Evolutionary conservation across 2,888 invertebrate species (phyloP).

Genomic region (Globia sparganii): DNA sequence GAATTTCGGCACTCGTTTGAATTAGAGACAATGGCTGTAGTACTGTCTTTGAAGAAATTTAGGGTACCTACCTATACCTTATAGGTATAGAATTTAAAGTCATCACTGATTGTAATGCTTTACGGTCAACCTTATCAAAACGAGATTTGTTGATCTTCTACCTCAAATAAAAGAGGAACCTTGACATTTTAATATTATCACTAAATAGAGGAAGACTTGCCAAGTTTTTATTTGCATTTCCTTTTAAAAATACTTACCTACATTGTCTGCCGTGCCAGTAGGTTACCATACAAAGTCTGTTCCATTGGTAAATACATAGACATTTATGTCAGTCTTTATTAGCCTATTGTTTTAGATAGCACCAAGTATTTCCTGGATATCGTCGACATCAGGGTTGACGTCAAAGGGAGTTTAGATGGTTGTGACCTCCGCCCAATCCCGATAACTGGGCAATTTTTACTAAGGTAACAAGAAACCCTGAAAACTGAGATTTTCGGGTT

Average conservation of each 20-base stretch:
- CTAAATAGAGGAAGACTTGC: constrained; percentile 13
- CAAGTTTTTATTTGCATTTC: constrained; percentile 28
- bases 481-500: not conserved
- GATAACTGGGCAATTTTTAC: not conserved
- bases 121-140: too few relatives aligned
- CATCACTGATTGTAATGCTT: too few relatives aligned
- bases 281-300: constrained; percentile 18
- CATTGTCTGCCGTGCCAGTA: constrained; percentile 20
- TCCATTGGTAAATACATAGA: not conserved
- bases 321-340: not conserved
- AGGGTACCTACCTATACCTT: too few relatives aligned
- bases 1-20: too few relatives aligned
- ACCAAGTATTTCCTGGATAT: not conserved
- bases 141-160: too few relatives aligned
- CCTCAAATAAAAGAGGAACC: constrained; percentile 5
- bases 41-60: too few relatives aligned
- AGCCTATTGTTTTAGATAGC: not conserved
- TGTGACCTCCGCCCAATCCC: not conserved
- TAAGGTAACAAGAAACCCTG: not conserved
- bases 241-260: not conserved
- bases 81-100: too few relatives aligned
- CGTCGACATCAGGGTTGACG: not conserved
- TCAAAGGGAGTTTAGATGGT: not conserved
- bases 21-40: too few relatives aligned
- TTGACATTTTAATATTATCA: constrained; percentile 11